phyloP scores from a whole-genome alignment of 1,140 invertebrate species.

The Drosophila guanche region DNA sequence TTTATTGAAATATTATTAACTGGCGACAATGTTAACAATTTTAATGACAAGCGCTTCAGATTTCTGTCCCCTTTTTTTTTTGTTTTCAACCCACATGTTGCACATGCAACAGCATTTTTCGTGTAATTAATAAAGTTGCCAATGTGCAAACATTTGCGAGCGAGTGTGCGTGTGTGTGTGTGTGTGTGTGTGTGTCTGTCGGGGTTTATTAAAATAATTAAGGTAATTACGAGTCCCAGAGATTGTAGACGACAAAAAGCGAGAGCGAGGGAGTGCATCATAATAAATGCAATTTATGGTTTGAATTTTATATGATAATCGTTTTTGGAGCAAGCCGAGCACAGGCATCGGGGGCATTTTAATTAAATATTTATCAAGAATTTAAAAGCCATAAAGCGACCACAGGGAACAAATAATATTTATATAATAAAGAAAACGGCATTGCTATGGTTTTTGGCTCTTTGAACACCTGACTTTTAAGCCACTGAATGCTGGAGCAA shows the following conservation, averaged over 20 bases:
- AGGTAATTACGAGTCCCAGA: conserved; percentile 67
- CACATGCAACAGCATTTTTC: conserved; percentile 35
- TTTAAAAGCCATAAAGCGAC: conserved; percentile 18
- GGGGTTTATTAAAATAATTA: conserved; percentile 82
- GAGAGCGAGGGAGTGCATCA: conserved; percentile 9
- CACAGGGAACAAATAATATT: neutral
- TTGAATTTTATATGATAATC: conserved; percentile 49
- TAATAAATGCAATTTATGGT: conserved; percentile 71
- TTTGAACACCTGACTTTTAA: neutral
- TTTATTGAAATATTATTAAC: conserved; percentile 78
- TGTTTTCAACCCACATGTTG: conserved; percentile 47
- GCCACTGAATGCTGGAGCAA: neutral
- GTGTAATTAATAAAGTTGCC: conserved; percentile 73
- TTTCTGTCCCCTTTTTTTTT: conserved; percentile 15
- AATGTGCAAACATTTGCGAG: conserved; percentile 66
- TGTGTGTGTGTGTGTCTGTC: conserved; percentile 43
- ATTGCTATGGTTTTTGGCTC: too few species aligned
- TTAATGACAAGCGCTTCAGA: conserved; percentile 65
- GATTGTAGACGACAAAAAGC: neutral
- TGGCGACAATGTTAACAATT: conserved; percentile 76
- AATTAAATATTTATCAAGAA: conserved; percentile 37
- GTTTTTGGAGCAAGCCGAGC: conserved; percentile 14
- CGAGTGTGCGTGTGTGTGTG: conserved; percentile 34
- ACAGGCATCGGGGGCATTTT: conserved; percentile 14
- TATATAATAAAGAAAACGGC: neutral